Evolutionary conservation across 2,888 invertebrate genomes (phyloP), one percentile per base, ranked within the genome.

Genomic region (Caenorhabditis sp.): DNA sequence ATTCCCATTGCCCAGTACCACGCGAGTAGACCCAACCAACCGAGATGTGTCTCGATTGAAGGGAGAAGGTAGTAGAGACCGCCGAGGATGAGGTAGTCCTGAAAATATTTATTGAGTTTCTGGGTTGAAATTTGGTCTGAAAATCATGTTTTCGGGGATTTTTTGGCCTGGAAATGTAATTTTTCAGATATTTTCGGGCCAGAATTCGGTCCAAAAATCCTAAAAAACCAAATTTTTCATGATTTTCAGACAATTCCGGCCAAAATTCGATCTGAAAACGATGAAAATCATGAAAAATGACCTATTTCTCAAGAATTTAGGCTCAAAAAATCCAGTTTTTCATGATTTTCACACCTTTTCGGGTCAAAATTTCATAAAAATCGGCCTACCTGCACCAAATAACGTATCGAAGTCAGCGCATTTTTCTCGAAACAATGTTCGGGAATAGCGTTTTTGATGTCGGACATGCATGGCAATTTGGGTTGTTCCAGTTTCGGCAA

Each of bases 391-490:
- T 68, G 65, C n/a, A 81, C 61, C 58, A 86, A 72, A 59, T 83
- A 86, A 36, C 77, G 75, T 37, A 84, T 70, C 14, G 85, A 86
- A 37, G 63, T 77, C 37, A 72, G 31, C 0, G 81, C 76, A 55
- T 77, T 77, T 76, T 86, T 86, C 62, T 84, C 84, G 65, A 86
- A 86, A 58, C 86, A 86, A 61, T 86, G 74, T 55, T 75, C 69
- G 17, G 86, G 86, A 51, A 86, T 83, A 5, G 84, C 79, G n/a
- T 77, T 69, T 50, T 83, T 78, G 57, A 86, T 63, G 58, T 82
- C 84, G 17, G 84, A 82, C 17, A 83, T 64, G 14, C 83, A 77
- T 26, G 86, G 86, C 31, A 85, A 77, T n/a, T 70, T 66, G 12
- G 77, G 80, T 12, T 60, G 53, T n/a, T 62, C 53, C 62, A 69